These are phyloP conservation scores for Anneissia japonica DNA, from an alignment of 35 echinoderm and acorn worm genomes.

Conservation along the genomic window DNA sequence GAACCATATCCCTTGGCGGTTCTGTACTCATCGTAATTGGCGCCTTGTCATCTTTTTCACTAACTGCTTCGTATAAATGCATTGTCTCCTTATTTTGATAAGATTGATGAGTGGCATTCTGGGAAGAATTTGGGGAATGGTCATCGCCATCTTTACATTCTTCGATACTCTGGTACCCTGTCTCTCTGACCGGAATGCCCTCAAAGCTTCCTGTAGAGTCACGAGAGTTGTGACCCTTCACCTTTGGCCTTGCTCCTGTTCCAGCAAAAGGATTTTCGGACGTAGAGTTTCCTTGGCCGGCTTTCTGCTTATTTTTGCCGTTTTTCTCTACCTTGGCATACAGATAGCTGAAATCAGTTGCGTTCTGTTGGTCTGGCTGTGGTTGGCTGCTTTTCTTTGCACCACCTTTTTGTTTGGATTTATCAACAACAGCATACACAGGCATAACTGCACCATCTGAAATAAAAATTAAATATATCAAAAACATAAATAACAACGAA, in stretches of 20 bases:
- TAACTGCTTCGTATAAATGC: not conserved
- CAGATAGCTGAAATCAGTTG: not conserved
- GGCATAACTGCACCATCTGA: not conserved
- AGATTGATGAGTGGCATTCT: not conserved
- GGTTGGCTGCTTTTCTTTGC: not conserved
- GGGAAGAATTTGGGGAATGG: not conserved
- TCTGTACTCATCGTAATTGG: not conserved
- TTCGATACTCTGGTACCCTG: not conserved
- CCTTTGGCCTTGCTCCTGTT: not conserved
- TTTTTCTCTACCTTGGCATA: not conserved
- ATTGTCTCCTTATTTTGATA: not conserved
- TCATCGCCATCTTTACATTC: not conserved
- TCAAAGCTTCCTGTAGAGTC: not conserved
- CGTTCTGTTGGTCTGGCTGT: not conserved
- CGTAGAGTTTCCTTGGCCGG: not conserved
- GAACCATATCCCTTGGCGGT: not conserved
- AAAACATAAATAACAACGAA: not conserved
- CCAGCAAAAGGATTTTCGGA: not conserved
- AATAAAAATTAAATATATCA: no score
- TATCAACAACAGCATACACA: not conserved
- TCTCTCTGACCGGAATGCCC: not conserved
- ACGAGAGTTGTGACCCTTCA: not conserved
- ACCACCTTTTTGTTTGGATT: not conserved
- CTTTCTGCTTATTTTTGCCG: not conserved
- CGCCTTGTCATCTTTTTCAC: not conserved